These are phyloP conservation scores for Melieria picta DNA, from an alignment of 2,888 invertebrate genomes.

Conservation along the genomic window DNA sequence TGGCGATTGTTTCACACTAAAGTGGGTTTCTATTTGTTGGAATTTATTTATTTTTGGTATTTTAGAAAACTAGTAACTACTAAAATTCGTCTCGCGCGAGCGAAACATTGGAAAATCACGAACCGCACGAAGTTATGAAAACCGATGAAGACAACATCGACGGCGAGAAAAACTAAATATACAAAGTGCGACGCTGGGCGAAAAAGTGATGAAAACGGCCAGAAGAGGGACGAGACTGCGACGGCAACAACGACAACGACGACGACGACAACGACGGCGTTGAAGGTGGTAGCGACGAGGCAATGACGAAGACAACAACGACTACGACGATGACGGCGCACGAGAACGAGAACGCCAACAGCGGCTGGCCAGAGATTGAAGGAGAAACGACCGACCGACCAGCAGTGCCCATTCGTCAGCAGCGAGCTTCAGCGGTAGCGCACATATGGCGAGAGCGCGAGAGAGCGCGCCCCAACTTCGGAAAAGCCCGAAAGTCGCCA, in stretches of 20 bases:
- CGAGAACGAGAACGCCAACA: conserved; percentile 5
- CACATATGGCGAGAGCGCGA: too few relatives aligned
- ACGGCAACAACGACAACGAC: conserved; percentile 31
- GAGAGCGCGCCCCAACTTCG: too few relatives aligned
- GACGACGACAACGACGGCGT: conserved; percentile 10
- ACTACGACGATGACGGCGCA: conserved; percentile 18
- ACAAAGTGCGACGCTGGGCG: neutral
- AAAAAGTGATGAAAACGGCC: neutral
- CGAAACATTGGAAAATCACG: conserved; percentile 46
- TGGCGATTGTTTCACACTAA: too few relatives aligned
- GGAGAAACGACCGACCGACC: conserved; percentile 20
- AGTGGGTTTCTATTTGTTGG: too few relatives aligned
- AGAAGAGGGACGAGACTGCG: neutral
- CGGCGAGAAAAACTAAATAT: conserved; percentile 39
- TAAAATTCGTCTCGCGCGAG: conserved; percentile 14
- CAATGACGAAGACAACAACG: conserved; percentile 30
- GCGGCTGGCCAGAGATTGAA: conserved; percentile 10
- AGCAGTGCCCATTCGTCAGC: too few relatives aligned
- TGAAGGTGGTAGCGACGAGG: conserved; percentile 19
- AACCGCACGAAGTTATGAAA: conserved; percentile 55
- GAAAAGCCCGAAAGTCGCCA: too few relatives aligned
- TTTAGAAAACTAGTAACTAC: too few relatives aligned
- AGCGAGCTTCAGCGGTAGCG: too few relatives aligned
- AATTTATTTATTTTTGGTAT: too few relatives aligned
- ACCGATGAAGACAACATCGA: conserved; percentile 41